Evolutionary conservation across 2,797 vertebrate genomes (phyloP).

Genomic region (Phalloptychus januarius): DNA sequence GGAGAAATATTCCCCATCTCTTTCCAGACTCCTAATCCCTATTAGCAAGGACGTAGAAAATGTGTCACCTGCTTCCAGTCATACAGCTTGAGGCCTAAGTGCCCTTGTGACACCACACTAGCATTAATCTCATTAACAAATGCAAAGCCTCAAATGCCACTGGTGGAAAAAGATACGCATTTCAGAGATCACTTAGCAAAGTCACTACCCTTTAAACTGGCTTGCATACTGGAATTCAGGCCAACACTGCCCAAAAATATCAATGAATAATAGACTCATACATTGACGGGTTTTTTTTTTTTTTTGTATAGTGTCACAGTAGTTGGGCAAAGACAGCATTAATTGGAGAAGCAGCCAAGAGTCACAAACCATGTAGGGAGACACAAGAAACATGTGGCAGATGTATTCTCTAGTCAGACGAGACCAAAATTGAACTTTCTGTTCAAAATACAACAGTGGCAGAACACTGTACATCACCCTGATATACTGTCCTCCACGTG

Average conservation of each 20-base stretch:
- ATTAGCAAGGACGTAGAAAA: slow-evolving; percentile 60
- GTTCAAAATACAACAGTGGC: background rate
- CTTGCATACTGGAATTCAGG: slow-evolving; percentile 44
- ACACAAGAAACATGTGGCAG: background rate
- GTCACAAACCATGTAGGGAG: background rate
- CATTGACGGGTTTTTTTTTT: background rate
- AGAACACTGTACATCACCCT: background rate
- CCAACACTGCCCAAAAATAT: background rate
- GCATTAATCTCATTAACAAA: slow-evolving; percentile 64
- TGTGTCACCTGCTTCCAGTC: slow-evolving; percentile 66
- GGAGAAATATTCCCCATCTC: slow-evolving; percentile 58
- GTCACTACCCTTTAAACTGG: slow-evolving; percentile 39
- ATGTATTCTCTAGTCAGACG: background rate
- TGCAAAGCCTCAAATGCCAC: slow-evolving; percentile 50
- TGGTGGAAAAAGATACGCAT: slow-evolving; percentile 25
- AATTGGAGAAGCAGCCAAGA: background rate
- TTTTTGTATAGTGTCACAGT: background rate
- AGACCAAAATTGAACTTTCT: background rate
- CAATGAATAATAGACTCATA: background rate
- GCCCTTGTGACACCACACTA: slow-evolving; percentile 64
- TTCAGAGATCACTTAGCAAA: slow-evolving; percentile 31
- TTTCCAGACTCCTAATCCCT: slow-evolving; percentile 64
- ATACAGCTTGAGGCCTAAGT: slow-evolving; percentile 46
- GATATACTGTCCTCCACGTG: background rate
- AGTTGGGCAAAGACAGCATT: background rate